Evolutionary conservation across 2,113 vertebrate species (phyloP).

Genomic region (Vicugna pacos): DNA sequence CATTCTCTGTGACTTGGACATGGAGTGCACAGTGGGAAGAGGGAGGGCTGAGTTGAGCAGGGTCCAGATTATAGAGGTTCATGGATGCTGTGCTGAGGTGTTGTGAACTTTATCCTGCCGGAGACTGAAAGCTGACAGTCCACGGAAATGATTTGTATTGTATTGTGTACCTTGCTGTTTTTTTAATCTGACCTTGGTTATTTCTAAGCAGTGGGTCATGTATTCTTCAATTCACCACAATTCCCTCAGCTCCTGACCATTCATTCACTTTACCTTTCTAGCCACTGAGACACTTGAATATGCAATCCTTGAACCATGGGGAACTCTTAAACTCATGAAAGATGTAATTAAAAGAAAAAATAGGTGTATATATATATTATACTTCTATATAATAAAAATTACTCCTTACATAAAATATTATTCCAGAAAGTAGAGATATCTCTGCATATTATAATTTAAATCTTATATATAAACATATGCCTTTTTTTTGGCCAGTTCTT

Average conservation of each 20-base stretch:
- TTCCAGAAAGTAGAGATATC: constrained; percentile 7
- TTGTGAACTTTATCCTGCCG: background rate
- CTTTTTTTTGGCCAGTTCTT: background rate
- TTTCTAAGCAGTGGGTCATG: background rate
- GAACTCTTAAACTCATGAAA: background rate
- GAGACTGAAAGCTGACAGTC: background rate
- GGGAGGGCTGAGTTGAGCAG: background rate
- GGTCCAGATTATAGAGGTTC: background rate
- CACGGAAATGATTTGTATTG: background rate
- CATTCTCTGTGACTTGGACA: background rate
- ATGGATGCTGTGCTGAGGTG: background rate
- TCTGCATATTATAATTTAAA: constrained; percentile 1
- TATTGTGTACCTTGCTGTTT: background rate
- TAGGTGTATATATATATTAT: background rate
- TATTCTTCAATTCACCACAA: background rate
- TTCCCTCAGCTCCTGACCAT: background rate
- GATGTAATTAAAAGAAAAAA: background rate
- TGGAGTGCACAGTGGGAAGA: background rate
- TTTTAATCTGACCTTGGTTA: background rate
- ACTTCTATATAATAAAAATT: background rate
- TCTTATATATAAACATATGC: background rate
- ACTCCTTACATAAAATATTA: background rate
- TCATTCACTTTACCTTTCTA: background rate
- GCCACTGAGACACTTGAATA: background rate
- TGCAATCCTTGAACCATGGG: background rate